Evolutionary conservation across 2,888 invertebrate species (phyloP).

Genomic region (Amiota mariae): DNA sequence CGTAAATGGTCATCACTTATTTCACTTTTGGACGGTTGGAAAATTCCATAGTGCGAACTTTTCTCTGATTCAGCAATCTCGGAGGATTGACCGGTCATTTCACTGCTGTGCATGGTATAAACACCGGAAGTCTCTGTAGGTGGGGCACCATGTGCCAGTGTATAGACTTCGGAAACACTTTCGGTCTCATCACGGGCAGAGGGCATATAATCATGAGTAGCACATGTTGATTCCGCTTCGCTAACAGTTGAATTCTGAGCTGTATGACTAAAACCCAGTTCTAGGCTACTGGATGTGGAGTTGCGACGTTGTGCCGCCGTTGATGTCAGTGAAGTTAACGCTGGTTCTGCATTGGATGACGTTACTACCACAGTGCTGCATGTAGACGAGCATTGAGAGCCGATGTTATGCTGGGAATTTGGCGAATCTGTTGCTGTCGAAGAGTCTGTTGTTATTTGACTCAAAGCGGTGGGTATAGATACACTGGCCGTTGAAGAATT

Average conservation of each 20-base stretch:
- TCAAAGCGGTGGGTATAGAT: constrained; percentile 48
- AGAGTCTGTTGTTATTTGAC: constrained; percentile 55
- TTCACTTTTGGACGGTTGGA: constrained; percentile 75
- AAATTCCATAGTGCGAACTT: constrained; percentile 77
- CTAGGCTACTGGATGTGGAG: constrained; percentile 87
- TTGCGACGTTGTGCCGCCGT: constrained; percentile 75
- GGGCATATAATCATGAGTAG: constrained; percentile 77
- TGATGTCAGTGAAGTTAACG: constrained; percentile 55
- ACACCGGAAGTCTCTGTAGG: constrained; percentile 91
- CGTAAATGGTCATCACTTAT: constrained; percentile 68
- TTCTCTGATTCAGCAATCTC: constrained; percentile 77
- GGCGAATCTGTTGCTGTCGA: constrained; percentile 75
- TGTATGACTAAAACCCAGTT: constrained; percentile 89
- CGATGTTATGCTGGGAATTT: constrained; percentile 77
- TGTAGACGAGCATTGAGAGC: constrained; percentile 89
- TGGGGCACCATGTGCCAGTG: constrained; percentile 77
- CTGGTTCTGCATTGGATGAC: constrained; percentile 67
- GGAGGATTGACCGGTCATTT: constrained; percentile 76
- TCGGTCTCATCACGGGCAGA: constrained; percentile 69
- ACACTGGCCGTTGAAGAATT: constrained; percentile 52
- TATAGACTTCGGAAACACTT: constrained; percentile 78
- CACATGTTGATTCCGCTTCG: constrained; percentile 81
- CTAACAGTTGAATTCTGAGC: constrained; percentile 88
- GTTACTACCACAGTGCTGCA: constrained; percentile 90
- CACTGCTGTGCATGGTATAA: constrained; percentile 84